These are phyloP conservation scores for Ciconia boyciana DNA, from an alignment of 2,113 vertebrate genomes.

Conservation along the genomic window DNA sequence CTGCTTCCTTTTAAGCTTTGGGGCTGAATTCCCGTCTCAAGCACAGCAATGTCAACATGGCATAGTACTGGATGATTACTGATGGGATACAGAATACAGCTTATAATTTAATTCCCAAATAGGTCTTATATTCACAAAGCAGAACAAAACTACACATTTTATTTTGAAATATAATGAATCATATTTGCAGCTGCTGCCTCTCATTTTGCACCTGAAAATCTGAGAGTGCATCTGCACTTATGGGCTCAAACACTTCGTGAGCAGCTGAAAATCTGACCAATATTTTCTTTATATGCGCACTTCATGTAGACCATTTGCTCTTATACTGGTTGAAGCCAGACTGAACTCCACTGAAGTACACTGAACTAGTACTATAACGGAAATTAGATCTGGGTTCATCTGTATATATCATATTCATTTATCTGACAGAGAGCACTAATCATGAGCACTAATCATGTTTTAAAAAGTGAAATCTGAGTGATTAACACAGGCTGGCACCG, in stretches of 20 bases:
- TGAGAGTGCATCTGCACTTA: not conserved
- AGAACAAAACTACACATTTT: not conserved
- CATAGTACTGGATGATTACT: not conserved
- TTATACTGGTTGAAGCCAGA: not conserved
- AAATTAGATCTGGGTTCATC: not conserved
- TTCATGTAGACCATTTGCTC: not conserved
- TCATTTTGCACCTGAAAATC: not conserved
- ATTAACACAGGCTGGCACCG: not conserved
- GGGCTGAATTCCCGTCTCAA: not conserved
- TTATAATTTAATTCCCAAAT: not conserved
- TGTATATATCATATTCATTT: not conserved
- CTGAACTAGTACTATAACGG: accelerated
- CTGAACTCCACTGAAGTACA: not conserved
- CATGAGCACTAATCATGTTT: not conserved
- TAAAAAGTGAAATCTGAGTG: not conserved
- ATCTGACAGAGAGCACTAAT: not conserved
- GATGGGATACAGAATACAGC: not conserved
- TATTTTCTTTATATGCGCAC: not conserved
- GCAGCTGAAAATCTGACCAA: not conserved
- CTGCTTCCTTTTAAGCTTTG: not conserved
- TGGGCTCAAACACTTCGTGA: not conserved
- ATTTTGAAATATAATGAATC: not conserved
- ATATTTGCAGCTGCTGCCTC: not conserved
- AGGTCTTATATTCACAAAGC: not conserved
- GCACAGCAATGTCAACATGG: not conserved